Percentiles rank a stretch among this genome's conserved stretches.
phyloP scores from a whole-genome alignment of 2,797 vertebrate species.

The Anabas testudineus region DNA sequence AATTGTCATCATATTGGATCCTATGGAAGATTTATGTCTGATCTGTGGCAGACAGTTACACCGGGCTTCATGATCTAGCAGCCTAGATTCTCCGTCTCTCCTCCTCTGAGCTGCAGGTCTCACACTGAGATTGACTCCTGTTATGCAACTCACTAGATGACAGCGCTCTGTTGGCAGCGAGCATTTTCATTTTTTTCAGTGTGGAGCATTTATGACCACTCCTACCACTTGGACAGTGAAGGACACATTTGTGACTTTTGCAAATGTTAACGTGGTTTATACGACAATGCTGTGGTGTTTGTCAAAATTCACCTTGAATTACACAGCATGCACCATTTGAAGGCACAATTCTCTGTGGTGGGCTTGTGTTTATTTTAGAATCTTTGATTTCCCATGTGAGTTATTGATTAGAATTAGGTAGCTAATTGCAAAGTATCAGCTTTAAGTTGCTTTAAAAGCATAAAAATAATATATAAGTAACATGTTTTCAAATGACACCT shows the following conservation, averaged over 20 bases:
- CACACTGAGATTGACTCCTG: slow-evolving; percentile 43
- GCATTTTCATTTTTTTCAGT: slow-evolving; percentile 9
- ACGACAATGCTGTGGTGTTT: slow-evolving; percentile 5
- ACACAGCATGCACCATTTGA: neutral
- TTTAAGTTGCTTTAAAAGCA: too few species aligned
- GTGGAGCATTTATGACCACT: slow-evolving; percentile 15
- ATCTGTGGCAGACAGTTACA: slow-evolving; percentile 9
- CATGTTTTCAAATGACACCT: too few species aligned
- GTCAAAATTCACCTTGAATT: slow-evolving; percentile 1
- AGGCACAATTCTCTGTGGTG: neutral
- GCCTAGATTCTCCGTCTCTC: slow-evolving; percentile 14
- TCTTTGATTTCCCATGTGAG: neutral
- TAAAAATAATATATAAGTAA: too few species aligned
- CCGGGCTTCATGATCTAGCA: slow-evolving; percentile 25
- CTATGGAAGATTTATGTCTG: slow-evolving; percentile 15
- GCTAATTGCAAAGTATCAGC: too few species aligned
- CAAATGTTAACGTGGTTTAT: slow-evolving; percentile 30
- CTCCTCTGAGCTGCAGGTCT: slow-evolving; percentile 47
- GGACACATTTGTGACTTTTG: slow-evolving; percentile 42
- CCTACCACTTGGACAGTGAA: slow-evolving; percentile 7
- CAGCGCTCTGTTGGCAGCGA: slow-evolving; percentile 41
- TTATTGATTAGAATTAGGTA: too few species aligned
- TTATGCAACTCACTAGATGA: slow-evolving; percentile 45
- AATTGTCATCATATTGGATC: neutral
- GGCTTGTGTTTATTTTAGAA: neutral